Base-by-base conservation (phyloP, 2,113 vertebrate species). In the Trinectes maculatus region DNA sequence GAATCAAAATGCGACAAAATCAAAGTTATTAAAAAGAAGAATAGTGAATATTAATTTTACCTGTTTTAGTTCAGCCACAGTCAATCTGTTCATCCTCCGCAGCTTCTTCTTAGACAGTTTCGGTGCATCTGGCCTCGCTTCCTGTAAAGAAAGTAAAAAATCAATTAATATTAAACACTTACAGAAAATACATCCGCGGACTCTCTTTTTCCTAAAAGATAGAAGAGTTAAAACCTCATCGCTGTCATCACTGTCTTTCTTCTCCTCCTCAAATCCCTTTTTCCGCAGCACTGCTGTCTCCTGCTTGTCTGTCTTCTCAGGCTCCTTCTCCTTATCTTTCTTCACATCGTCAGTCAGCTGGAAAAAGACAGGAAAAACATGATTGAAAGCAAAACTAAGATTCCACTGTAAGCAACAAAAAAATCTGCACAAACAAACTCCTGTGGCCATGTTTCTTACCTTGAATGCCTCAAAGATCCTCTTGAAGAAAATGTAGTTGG, bases 81-180 rank as follows among this genome's bases (percentile, higher is more conserved):
- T 98, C 80, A 99, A 91, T 25, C 96, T 90, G 67, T 97, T 98
- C 95, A 98, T 96, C 54, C 96, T 90, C 65, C 96, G 91, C 83
- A 99, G 78, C 72, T 98, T 99, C 91, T 99, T 99, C 90, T 99
- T 98, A 13, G 97, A 99, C 43, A 99, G 85, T 54, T 97, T 98
- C 1, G 96, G 94, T 0, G 67, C 91, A 69, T 99, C 95, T 0
- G 82, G 89, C 60, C 93, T 94, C 65, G 92, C 73, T 11, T 96
- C 95, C 95, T 98, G 81, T 0, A 0, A 44, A 0, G 43, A 16
- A 28, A 47, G 8, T 9, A 3, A 34, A 34, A 9, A 11, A 34
- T 3, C 6, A 7, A 11, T 9, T 5, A 9, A 7, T 7, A 34
- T 7, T 34, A 8, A 4, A 34, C 1, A 43, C 19, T 12, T n/a